phyloP scores from a whole-genome alignment of 2,888 invertebrate species.

The Nomada lathburiana region DNA sequence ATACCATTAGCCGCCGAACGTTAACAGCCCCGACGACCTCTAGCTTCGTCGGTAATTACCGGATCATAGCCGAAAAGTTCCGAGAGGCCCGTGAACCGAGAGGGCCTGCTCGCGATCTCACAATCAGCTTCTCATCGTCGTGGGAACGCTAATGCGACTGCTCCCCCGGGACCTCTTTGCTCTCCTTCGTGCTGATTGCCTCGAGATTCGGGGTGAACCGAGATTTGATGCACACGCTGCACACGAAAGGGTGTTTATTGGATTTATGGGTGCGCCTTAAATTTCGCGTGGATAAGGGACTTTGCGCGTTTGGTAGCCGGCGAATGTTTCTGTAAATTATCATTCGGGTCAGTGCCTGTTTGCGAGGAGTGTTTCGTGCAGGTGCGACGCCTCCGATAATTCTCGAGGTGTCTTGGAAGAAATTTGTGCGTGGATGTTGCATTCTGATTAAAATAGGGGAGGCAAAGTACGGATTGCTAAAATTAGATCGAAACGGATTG shows the following conservation, averaged over 20 bases:
- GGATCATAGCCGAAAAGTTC: conserved; percentile 78
- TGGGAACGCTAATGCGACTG: conserved; percentile 62
- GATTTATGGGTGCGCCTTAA: background rate
- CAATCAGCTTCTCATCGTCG: conserved; percentile 45
- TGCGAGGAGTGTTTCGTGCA: background rate
- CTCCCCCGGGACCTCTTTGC: conserved; percentile 44
- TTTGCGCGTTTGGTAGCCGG: background rate
- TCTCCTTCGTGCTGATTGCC: conserved; percentile 1
- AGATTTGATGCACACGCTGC: conserved; percentile 8
- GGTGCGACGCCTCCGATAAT: too few relatives aligned
- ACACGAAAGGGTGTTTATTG: background rate
- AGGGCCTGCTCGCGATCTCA: conserved; percentile 47
- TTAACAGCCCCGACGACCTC: conserved; percentile 79
- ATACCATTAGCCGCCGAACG: conserved; percentile 80
- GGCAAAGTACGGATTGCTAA: too few relatives aligned
- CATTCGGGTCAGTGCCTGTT: background rate
- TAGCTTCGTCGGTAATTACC: conserved; percentile 78
- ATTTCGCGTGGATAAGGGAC: background rate
- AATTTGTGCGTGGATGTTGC: too few relatives aligned
- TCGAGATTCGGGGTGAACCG: conserved; percentile 15
- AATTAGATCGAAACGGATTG: too few relatives aligned
- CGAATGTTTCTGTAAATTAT: too few relatives aligned
- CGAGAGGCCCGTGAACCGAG: conserved; percentile 2
- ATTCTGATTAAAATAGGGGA: too few relatives aligned
- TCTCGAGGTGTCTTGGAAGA: too few relatives aligned